phyloP scores from a whole-genome alignment of 2,888 invertebrate species.

The Folsomia candida region DNA sequence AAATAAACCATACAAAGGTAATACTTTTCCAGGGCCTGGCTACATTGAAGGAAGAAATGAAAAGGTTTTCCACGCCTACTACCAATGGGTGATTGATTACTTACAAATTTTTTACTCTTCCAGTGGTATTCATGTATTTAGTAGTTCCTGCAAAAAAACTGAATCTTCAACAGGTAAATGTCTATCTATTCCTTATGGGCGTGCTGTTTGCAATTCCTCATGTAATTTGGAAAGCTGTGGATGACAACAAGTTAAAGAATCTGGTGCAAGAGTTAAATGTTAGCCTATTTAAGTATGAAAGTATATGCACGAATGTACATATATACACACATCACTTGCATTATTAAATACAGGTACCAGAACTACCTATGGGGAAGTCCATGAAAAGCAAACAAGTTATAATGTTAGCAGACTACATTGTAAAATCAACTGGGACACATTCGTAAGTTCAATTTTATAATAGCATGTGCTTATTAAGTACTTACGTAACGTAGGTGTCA shows the following conservation, averaged over 20 bases:
- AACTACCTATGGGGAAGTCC: conserved; percentile 20
- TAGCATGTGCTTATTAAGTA: too few relatives aligned
- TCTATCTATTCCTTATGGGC: conserved; percentile 52
- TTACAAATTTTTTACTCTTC: too few relatives aligned
- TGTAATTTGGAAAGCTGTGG: conserved; percentile 53
- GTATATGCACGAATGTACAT: background rate
- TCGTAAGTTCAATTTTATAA: too few relatives aligned
- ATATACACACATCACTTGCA: too few relatives aligned
- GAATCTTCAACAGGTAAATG: background rate
- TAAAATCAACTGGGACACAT: conserved; percentile 40
- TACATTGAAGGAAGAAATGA: conserved; percentile 39
- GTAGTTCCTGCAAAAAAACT: too few relatives aligned
- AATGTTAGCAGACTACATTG: conserved; percentile 36
- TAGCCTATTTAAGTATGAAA: conserved; percentile 4
- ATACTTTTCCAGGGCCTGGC: too few relatives aligned
- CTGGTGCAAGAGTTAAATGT: conserved; percentile 36
- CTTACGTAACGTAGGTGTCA: too few relatives aligned
- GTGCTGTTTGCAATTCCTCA: conserved; percentile 52
- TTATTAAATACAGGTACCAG: conserved; percentile 18
- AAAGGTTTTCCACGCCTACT: conserved; percentile 42
- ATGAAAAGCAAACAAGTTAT: conserved; percentile 24
- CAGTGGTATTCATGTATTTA: too few relatives aligned
- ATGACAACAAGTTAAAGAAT: conserved; percentile 50
- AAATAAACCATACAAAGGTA: too few relatives aligned
- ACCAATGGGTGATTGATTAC: conserved; percentile 44